Percentiles rank a stretch among this genome's conserved stretches.
Evolutionary conservation across 2,113 vertebrate species (phyloP).

Genomic region (Gobio gobio): DNA sequence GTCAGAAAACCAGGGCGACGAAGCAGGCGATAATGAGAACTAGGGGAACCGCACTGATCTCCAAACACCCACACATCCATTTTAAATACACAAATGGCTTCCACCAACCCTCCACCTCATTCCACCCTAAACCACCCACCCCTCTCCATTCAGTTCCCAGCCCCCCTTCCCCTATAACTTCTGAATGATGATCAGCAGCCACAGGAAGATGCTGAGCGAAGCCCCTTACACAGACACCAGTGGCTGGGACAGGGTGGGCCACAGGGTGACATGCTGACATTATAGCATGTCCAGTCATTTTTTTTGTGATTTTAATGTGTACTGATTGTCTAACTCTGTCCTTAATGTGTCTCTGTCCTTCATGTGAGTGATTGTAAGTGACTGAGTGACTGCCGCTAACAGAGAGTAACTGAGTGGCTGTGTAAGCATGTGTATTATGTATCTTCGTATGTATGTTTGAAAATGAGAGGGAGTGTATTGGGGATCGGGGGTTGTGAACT

Average conservation of each 20-base stretch:
- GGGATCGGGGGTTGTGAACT: slow-evolving; percentile 73
- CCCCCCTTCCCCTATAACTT: slow-evolving; percentile 67
- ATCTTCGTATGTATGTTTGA: background rate
- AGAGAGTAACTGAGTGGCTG: slow-evolving; percentile 53
- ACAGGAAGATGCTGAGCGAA: slow-evolving; percentile 72
- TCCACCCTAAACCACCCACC: slow-evolving; percentile 68
- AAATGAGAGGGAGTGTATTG: slow-evolving; percentile 50
- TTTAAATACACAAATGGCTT: slow-evolving; percentile 83
- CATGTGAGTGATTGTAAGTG: slow-evolving; percentile 57
- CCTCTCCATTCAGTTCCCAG: slow-evolving; percentile 63
- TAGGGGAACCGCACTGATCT: slow-evolving; percentile 86
- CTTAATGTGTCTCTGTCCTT: slow-evolving; percentile 64
- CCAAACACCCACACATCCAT: slow-evolving; percentile 79
- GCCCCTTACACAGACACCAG: slow-evolving; percentile 71
- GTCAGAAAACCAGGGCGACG: slow-evolving; percentile 98
- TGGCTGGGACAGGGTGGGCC: slow-evolving; percentile 38
- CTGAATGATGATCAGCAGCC: slow-evolving; percentile 93
- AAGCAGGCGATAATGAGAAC: slow-evolving; percentile 95
- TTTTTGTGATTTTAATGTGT: slow-evolving; percentile 73
- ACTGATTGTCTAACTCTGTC: slow-evolving; percentile 77
- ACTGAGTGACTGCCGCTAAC: slow-evolving; percentile 28
- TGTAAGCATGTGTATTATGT: slow-evolving; percentile 36
- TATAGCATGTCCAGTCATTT: slow-evolving; percentile 75
- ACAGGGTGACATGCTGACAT: slow-evolving; percentile 77
- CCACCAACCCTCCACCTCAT: slow-evolving; percentile 71